phyloP scores from a whole-genome alignment of 2,888 invertebrate species.

The Caenorhabditis plicata region DNA sequence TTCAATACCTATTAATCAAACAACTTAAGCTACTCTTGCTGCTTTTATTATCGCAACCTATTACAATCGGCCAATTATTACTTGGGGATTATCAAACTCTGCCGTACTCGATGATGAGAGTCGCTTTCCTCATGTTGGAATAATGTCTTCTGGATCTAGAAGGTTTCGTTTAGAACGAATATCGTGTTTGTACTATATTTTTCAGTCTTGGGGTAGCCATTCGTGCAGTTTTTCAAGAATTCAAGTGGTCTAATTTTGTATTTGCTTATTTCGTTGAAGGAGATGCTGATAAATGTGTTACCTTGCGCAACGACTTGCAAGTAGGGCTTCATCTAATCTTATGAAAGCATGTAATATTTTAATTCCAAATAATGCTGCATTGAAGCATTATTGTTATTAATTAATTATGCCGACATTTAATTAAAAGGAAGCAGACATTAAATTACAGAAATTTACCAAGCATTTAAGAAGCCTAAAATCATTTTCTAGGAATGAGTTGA shows the following conservation, averaged over 20 bases:
- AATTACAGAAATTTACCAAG: too few species aligned
- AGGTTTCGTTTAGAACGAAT: too few species aligned
- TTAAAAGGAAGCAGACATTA: too few species aligned
- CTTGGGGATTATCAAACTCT: background rate
- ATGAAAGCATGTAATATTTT: too few species aligned
- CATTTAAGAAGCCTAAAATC: too few species aligned
- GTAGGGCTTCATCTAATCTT: too few species aligned
- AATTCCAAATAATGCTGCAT: too few species aligned
- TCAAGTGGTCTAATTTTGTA: slow-evolving; percentile 45
- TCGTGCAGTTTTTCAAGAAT: slow-evolving; percentile 31
- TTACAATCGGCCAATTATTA: background rate
- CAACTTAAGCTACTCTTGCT: background rate
- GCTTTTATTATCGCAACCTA: background rate
- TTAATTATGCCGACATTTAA: too few species aligned
- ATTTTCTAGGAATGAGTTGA: too few species aligned
- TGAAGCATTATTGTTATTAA: too few species aligned
- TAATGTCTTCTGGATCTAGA: background rate
- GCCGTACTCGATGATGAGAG: background rate
- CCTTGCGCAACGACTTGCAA: slow-evolving; percentile 42
- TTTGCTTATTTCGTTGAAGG: slow-evolving; percentile 43
- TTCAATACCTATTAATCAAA: too few species aligned
- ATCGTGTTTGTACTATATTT: too few species aligned
- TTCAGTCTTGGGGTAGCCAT: slow-evolving; percentile 44
- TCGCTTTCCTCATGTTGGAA: background rate
- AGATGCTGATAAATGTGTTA: slow-evolving; percentile 40